Base-by-base conservation (phyloP, 2,113 vertebrate species). In the Tapirus terrestris region DNA sequence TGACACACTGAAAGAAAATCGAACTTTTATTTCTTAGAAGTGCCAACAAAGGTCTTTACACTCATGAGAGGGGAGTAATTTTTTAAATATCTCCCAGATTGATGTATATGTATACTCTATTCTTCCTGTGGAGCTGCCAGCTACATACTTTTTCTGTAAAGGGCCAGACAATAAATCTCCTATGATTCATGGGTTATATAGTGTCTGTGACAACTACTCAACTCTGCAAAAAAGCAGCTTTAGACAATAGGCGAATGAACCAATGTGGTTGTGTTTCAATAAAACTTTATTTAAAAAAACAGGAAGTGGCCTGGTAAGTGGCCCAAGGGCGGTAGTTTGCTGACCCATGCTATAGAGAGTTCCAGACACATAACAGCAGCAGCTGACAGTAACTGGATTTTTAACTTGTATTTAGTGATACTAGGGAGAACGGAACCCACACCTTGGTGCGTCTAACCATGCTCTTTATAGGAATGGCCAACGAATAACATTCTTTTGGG, bases 1-100 rank as follows among this genome's bases (percentile, higher is more conserved):
- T 76, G 23, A 72, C 60, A 94, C 16, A 48, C 70, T 31, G 56
- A 76, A 45, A 61, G n/a, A 95, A 92, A 96, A 76, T 5, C 27
- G 2, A 76, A 36, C 27, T 61, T 10, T 43, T 63, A 83, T 87
- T 96, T 96, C 68, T 84, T 27, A 89, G 8, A 92, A 25, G 18
- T 53, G 21, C 43, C 31, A 53, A 48, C 45, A 81, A 43, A 27
- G 82, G 4, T 77, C 29, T 61, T 51, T 31, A 72, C 1, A 65
- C n/a, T 17, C 7, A 10, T 13, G 29, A 43, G 6, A 0, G 23
- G 12, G 11, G 4, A 6, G 2, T 9, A 23, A 43, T 33, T 72
- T 84, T 75, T 84, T 84, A 63, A 82, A 90, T 23, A 76, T n/a
- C 61, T 86, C 60, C 25, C 56, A 75, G 56, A n/a, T 0, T 7